phyloP scores from a whole-genome alignment of 2,113 vertebrate species.

The Aegotheles bennettii region DNA sequence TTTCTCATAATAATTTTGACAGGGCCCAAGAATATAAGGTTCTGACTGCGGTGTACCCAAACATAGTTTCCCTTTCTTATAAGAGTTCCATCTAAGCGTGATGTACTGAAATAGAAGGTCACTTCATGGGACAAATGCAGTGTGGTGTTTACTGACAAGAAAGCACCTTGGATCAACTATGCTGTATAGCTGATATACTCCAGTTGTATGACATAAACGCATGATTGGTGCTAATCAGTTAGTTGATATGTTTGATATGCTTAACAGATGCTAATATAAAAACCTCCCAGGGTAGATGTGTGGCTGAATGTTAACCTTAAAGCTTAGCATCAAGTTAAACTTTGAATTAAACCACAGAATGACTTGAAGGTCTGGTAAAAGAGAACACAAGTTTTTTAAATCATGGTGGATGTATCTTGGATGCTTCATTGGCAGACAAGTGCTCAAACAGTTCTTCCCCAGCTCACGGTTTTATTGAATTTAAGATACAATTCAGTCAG shows the following conservation, averaged over 20 bases:
- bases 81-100: neutral
- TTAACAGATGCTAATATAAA: neutral
- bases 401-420: neutral
- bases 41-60: neutral
- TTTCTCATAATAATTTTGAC: neutral
- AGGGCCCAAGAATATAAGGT: neutral
- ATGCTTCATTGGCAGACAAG: neutral
- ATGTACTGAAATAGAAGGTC: neutral
- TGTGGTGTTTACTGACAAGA: neutral
- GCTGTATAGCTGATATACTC: neutral
- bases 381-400: neutral
- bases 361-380: neutral
- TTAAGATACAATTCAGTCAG: neutral
- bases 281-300: neutral
- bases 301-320: neutral
- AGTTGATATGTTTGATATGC: neutral
- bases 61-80: neutral
- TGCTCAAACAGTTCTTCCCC: neutral
- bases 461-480: neutral
- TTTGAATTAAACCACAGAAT: neutral
- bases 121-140: neutral
- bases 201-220: neutral
- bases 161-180: rapidly evolving
- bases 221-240: neutral
- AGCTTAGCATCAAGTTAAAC: neutral